Evolutionary conservation across 1,140 invertebrate genomes (phyloP).

Genomic region (Sarcophaga bullata): DNA sequence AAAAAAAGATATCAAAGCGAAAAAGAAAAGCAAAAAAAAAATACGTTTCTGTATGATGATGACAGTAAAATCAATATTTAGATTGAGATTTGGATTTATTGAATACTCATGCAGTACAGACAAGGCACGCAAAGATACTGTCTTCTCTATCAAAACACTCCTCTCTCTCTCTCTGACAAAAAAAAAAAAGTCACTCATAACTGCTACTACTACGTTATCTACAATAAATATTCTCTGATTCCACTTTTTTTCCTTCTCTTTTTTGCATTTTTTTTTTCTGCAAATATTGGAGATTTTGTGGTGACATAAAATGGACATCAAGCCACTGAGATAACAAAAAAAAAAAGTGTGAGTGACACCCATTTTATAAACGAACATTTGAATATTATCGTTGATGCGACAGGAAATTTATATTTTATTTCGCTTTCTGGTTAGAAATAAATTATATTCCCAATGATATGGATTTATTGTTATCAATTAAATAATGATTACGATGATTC

Average conservation of each 20-base stretch:
- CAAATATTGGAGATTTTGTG: neutral
- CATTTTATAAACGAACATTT: neutral
- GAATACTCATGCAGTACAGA: neutral
- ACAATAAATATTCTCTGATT: no score
- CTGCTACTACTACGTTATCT: no score
- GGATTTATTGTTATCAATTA: conserved; percentile 5
- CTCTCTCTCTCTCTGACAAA: no score
- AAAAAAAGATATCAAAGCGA: neutral
- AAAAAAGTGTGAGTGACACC: neutral
- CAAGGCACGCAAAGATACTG: no score
- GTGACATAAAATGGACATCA: neutral
- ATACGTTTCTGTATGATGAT: neutral
- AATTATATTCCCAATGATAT: neutral
- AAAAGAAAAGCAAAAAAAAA: neutral
- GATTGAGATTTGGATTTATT: conserved; percentile 35
- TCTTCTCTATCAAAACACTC: no score
- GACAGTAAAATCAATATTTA: conserved; percentile 37
- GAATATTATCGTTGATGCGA: neutral
- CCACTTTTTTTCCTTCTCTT: no score
- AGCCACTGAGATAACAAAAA: neutral
- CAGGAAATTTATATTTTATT: neutral
- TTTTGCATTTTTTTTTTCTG: neutral
- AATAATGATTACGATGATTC: no score
- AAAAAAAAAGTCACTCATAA: no score
- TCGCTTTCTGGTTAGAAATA: neutral